Base-by-base conservation (phyloP, 2,888 invertebrate species). In the Plebejus argus region DNA sequence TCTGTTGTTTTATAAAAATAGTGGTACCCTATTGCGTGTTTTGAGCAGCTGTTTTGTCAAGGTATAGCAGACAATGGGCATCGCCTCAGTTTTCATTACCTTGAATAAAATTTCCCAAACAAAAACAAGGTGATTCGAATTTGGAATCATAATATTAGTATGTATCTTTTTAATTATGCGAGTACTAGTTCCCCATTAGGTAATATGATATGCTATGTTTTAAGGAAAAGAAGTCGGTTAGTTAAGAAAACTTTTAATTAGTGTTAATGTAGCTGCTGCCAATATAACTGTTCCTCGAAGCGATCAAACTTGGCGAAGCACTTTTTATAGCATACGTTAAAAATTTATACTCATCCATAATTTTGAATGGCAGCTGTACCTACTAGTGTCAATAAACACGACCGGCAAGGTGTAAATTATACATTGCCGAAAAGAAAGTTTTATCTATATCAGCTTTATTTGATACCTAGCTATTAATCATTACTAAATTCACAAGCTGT, bases 251-350 rank as follows among this genome's bases (percentile, higher is more conserved):
- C 66, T 33, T 23, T 66, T 66, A 66, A 66, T 66, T 15, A 66
- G 28, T 66, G 28, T 66, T 28, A 66, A 66, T 66, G 66, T 66
- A 28, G 28, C 28, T 66, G 28, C 28, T 66, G 66, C 28, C 28
- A 66, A 28, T 66, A 66, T 66, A 66, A 28, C 15, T 66, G 66
- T 66, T 66, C 66, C 66, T 33, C 66, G 66, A 66, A 72, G 72
- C 72, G n/a, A 72, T 72, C 72, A 45, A n/a, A 72, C 72, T 45
- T 39, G 72, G 72, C 72, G 39, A 72, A 72, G n/a, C 23, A 20
- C 45, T 53, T 28, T 74, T 74, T 23, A 53, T 53, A 53, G 49
- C 74, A 53, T 18, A 53, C 28, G 28, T 74, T 53, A 45, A 74
- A 72, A 74, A 74, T 74, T 33, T 53, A 74, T 49, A 53, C 49